These are phyloP conservation scores for Neofelis nebulosa DNA, from an alignment of 2,113 vertebrate species.

Conservation along the genomic window DNA sequence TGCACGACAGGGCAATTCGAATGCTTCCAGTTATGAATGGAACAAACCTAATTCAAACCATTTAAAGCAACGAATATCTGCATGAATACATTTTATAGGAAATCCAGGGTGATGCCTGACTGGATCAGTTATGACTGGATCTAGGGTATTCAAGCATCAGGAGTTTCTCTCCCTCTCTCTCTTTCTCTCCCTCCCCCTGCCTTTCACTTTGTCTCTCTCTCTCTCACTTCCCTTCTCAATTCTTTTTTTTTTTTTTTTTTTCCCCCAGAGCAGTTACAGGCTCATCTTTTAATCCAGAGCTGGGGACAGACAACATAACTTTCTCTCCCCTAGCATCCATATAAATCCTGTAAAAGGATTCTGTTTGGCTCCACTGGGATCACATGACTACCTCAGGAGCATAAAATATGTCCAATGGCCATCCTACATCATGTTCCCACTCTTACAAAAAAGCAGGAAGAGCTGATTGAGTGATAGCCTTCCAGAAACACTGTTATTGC, in stretches of 20 bases:
- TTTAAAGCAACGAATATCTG: neutral
- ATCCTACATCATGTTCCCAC: neutral
- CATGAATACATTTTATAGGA: neutral
- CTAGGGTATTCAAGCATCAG: neutral
- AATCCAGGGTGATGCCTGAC: neutral
- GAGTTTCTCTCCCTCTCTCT: neutral
- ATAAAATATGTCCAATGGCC: neutral
- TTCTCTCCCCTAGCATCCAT: neutral
- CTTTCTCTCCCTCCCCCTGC: neutral
- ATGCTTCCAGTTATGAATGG: neutral
- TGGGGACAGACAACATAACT: neutral
- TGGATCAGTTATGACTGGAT: neutral
- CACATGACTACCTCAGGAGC: neutral
- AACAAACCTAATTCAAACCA: neutral
- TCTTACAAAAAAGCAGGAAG: neutral
- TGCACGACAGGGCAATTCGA: rapidly evolving
- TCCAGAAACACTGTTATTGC: neutral
- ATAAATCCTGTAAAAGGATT: neutral
- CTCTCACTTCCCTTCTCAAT: neutral
- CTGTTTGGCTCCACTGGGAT: neutral
- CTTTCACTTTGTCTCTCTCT: neutral
- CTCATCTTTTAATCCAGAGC: neutral
- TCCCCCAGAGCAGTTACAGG: rapidly evolving
- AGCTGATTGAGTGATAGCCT: neutral
- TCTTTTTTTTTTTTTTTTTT: neutral